phyloP scores from a whole-genome alignment of 1,140 invertebrate genomes.

The Centruroides sculpturatus region DNA sequence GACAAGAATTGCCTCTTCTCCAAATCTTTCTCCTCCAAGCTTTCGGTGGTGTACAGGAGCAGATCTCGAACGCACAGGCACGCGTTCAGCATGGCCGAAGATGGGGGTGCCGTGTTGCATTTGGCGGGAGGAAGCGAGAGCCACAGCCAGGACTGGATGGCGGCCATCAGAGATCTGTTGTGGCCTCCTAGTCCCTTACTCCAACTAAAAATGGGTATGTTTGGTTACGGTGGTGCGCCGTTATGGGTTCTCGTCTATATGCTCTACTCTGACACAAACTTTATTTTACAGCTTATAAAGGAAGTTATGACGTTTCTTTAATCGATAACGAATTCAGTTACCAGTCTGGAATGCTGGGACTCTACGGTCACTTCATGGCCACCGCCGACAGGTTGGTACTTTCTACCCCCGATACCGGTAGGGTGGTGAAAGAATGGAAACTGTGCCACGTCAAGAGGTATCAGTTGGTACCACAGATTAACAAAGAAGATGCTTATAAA shows the following conservation, averaged over 20 bases:
- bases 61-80: slow-evolving; percentile 12
- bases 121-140: slow-evolving; percentile 12
- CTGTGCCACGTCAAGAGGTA: slow-evolving; percentile 13
- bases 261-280: too few species aligned
- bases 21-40: slow-evolving; percentile 1
- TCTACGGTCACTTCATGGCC: slow-evolving; percentile 13
- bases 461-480: slow-evolving; percentile 7
- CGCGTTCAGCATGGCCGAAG: slow-evolving; percentile 11
- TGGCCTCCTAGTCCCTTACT: slow-evolving; percentile 14
- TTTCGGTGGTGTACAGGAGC: slow-evolving; percentile 9
- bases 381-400: slow-evolving; percentile 12
- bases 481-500: slow-evolving; percentile 10
- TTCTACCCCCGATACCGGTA: slow-evolving; percentile 8
- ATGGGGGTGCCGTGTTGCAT: slow-evolving; percentile 8
- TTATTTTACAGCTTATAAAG: not conserved
- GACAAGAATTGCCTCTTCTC: slow-evolving; percentile 3
- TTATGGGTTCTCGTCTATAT: too few species aligned
- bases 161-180: slow-evolving; percentile 5
- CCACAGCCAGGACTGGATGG: slow-evolving; percentile 16
- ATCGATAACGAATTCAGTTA: slow-evolving; percentile 15
- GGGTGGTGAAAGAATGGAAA: slow-evolving; percentile 18
- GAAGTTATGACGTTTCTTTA: slow-evolving; percentile 6
- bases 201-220: slow-evolving; percentile 14
- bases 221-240: too few species aligned
- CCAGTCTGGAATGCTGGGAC: slow-evolving; percentile 12